Conservation (phyloP, 2,113 vertebrate species). For the Gymnarchus niloticus region DNA sequence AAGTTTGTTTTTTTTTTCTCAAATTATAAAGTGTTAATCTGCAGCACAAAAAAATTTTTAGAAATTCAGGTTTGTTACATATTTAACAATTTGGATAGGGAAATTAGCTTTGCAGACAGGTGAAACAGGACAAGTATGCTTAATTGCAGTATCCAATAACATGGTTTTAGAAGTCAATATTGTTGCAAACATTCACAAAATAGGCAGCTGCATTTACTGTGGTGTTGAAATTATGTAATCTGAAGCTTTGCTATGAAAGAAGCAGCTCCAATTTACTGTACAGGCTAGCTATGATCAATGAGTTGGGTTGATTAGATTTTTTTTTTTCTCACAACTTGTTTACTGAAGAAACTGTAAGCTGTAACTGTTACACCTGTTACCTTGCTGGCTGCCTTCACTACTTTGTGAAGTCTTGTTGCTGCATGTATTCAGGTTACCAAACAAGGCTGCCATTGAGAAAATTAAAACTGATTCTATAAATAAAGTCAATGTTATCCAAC, state of each 20-base stretch:
- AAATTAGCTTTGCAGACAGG: background rate
- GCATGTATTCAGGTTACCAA: slow-evolving; percentile 4
- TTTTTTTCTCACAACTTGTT: background rate
- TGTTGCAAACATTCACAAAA: background rate
- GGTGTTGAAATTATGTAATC: background rate
- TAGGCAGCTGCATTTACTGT: too few relatives aligned
- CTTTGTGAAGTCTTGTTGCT: background rate
- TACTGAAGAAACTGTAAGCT: background rate
- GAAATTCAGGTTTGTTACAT: background rate
- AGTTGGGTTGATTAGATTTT: background rate
- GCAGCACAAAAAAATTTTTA: background rate
- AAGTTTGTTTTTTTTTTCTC: background rate
- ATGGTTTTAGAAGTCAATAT: too few relatives aligned
- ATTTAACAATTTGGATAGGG: background rate
- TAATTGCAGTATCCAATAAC: too few relatives aligned
- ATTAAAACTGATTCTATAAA: background rate
- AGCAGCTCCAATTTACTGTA: background rate
- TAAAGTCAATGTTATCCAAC: background rate
- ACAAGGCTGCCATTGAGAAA: too few relatives aligned
- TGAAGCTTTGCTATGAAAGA: background rate
- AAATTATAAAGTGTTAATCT: background rate
- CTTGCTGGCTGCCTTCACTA: background rate
- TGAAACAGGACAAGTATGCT: background rate
- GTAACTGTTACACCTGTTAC: background rate
- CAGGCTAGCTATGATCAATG: background rate